phyloP scores from a whole-genome alignment of 2,113 vertebrate species.

The Hippocampus guttulatus region DNA sequence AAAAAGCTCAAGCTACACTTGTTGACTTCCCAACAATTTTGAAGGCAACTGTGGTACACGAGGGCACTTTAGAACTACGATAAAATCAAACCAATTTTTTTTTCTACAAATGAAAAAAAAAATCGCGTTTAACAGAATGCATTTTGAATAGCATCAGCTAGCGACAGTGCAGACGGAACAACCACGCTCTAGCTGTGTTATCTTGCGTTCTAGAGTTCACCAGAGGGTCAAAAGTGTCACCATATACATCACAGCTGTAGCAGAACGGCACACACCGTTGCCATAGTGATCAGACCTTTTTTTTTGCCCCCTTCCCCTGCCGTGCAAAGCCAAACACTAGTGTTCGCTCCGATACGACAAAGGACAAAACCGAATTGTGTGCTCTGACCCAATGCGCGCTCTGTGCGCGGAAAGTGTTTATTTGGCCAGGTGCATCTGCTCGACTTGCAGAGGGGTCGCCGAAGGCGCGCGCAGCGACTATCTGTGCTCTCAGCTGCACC shows the following conservation, averaged over 20 bases:
- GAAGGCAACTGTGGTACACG: not conserved
- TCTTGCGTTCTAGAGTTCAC: conserved; percentile 62
- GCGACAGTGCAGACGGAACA: conserved; percentile 28
- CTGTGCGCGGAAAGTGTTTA: conserved; percentile 46
- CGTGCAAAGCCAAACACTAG: conserved; percentile 61
- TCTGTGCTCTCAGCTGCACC: conserved; percentile 62
- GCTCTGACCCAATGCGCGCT: conserved; percentile 22
- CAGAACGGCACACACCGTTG: conserved; percentile 67
- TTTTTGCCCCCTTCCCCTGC: conserved; percentile 10
- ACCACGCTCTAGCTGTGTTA: conserved; percentile 26
- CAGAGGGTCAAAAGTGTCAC: conserved; percentile 68
- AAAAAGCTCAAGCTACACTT: not conserved
- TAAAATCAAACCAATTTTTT: too few relatives aligned
- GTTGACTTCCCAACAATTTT: conserved; percentile 16
- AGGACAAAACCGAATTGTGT: conserved; percentile 54
- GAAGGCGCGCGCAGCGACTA: conserved; percentile 52
- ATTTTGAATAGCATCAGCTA: conserved; percentile 9
- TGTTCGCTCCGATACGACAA: conserved; percentile 47
- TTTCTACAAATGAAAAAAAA: too few relatives aligned
- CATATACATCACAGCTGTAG: conserved; percentile 73
- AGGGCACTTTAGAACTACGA: not conserved
- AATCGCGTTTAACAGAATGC: not conserved
- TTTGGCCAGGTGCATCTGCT: conserved; percentile 41
- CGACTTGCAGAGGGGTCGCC: conserved; percentile 23
- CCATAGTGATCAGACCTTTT: conserved; percentile 62